Percentiles rank a stretch among this genome's conserved stretches.
phyloP scores from a whole-genome alignment of 2,888 invertebrate genomes.

The Melitaea athalia region DNA sequence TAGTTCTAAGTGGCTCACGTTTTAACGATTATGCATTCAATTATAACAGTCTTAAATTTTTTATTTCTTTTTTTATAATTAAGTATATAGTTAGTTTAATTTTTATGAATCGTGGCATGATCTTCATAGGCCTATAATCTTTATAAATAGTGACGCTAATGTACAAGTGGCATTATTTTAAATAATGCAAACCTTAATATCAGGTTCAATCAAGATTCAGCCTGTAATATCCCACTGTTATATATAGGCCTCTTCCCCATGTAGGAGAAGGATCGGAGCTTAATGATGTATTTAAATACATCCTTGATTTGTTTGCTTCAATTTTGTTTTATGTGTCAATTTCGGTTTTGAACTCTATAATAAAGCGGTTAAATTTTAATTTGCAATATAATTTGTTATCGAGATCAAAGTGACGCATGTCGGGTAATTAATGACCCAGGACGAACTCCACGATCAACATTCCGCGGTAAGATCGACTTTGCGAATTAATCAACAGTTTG shows the following conservation, averaged over 20 bases:
- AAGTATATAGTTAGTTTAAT: too few species aligned
- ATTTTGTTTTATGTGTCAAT: neutral
- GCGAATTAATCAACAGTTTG: constrained; percentile 10
- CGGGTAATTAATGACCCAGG: constrained; percentile 17
- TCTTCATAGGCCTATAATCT: too few species aligned
- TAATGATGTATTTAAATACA: neutral
- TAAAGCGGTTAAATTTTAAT: constrained; percentile 6
- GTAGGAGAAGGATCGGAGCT: too few species aligned
- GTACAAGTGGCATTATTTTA: neutral
- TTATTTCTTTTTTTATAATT: too few species aligned
- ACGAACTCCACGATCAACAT: constrained; percentile 8
- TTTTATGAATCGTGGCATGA: too few species aligned
- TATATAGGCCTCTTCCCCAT: too few species aligned
- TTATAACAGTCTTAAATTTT: too few species aligned
- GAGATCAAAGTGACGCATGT: constrained; percentile 22
- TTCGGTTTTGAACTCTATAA: constrained; percentile 2
- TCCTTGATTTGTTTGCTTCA: neutral
- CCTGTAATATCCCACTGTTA: too few species aligned
- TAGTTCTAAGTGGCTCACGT: too few species aligned
- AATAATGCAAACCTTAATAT: neutral
- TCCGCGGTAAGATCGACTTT: constrained; percentile 2
- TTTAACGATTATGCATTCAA: too few species aligned
- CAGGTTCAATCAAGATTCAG: too few species aligned
- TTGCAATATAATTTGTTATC: constrained; percentile 5
- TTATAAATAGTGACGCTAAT: too few species aligned